These are phyloP conservation scores for Pogonomyrmex californicus DNA, from an alignment of 1,140 invertebrate genomes.

Conservation along the genomic window DNA sequence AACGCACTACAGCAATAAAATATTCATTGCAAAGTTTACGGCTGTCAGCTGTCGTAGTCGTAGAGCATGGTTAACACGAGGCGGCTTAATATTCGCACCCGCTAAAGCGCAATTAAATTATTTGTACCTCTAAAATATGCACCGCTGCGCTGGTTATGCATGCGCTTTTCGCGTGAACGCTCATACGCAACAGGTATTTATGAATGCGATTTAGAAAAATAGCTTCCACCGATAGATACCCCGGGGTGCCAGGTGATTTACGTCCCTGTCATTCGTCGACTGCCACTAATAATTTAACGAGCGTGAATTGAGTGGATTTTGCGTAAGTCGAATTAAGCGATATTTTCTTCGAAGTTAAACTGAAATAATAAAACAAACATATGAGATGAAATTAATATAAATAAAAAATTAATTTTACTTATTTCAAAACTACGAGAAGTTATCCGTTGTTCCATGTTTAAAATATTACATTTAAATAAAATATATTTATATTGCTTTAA, in stretches of 20 bases:
- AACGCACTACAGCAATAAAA: slow-evolving; percentile 34
- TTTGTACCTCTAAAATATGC: slow-evolving; percentile 60
- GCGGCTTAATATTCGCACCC: slow-evolving; percentile 50
- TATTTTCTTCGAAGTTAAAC: not conserved
- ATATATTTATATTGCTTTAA: not conserved
- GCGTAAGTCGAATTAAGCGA: not conserved
- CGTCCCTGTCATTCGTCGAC: not conserved
- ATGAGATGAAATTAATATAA: not conserved
- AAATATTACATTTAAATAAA: not conserved
- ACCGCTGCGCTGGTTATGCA: slow-evolving; percentile 46
- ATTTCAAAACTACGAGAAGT: not conserved
- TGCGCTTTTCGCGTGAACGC: slow-evolving; percentile 46
- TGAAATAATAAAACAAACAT: not conserved
- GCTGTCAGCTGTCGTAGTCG: slow-evolving; percentile 51
- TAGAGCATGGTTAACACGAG: slow-evolving; percentile 30
- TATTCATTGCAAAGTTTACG: slow-evolving; percentile 58
- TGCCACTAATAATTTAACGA: not conserved
- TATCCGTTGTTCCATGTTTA: not conserved
- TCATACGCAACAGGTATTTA: slow-evolving; percentile 63
- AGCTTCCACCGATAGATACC: not conserved
- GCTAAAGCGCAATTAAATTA: slow-evolving; percentile 64
- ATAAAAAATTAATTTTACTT: not conserved
- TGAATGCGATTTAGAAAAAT: slow-evolving; percentile 62
- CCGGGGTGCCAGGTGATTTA: slow-evolving; percentile 9
- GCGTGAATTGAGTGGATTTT: not conserved